These are phyloP conservation scores for Spilarctia lutea DNA, from an alignment of 2,888 invertebrate species.

Conservation along the genomic window DNA sequence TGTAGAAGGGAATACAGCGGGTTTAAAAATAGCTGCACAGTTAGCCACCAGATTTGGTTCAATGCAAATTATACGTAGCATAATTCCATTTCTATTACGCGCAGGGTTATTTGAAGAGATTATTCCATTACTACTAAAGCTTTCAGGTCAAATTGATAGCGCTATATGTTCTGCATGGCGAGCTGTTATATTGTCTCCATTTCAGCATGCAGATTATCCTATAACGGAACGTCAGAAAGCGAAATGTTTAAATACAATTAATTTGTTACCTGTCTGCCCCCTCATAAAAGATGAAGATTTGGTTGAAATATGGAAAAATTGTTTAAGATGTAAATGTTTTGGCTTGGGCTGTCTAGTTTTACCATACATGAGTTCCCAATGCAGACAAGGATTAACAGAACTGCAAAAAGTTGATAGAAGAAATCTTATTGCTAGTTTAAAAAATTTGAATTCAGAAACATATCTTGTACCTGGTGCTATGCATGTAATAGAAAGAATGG, in stretches of 20 bases:
- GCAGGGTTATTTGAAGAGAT: conserved; percentile 74
- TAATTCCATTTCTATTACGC: conserved; percentile 70
- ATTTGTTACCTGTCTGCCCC: conserved; percentile 79
- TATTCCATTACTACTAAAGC: conserved; percentile 74
- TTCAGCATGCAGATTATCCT: conserved; percentile 81
- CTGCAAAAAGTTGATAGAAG: conserved; percentile 79
- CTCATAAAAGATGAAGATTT: conserved; percentile 79
- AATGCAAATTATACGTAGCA: conserved; percentile 61
- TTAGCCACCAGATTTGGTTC: conserved; percentile 72
- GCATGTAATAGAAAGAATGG: conserved; percentile 78
- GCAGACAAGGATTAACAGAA: conserved; percentile 72
- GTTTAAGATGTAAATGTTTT: conserved; percentile 76
- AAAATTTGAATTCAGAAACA: conserved; percentile 79
- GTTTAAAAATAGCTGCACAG: conserved; percentile 72
- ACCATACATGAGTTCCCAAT: conserved; percentile 77
- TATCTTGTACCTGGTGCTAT: conserved; percentile 81
- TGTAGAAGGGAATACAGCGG: conserved; percentile 68
- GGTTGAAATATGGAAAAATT: conserved; percentile 81
- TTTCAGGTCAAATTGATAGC: conserved; percentile 68
- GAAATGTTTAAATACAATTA: conserved; percentile 78
- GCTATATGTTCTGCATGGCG: conserved; percentile 77
- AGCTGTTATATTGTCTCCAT: conserved; percentile 76
- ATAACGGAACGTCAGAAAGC: conserved; percentile 79
- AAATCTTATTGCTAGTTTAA: conserved; percentile 77
- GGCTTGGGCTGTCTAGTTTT: conserved; percentile 80